Percentiles rank a stretch among this genome's conserved stretches.
phyloP scores from a whole-genome alignment of 2,888 invertebrate genomes.

The Amaurobius ferox region DNA sequence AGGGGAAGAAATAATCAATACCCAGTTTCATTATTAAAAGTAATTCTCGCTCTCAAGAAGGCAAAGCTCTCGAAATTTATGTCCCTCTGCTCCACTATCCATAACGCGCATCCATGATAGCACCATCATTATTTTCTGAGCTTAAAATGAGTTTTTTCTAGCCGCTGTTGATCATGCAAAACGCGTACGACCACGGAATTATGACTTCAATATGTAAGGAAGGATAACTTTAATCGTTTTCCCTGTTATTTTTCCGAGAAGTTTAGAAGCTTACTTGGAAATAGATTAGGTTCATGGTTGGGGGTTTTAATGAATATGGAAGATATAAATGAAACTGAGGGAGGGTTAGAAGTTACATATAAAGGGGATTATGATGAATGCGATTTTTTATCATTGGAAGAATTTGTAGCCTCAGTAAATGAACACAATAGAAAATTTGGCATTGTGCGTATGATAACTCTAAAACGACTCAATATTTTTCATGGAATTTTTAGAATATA shows the following conservation, averaged over 20 bases:
- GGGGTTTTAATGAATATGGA: not conserved
- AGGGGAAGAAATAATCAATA: not conserved
- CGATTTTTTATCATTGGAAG: too few species aligned
- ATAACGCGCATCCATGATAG: not conserved
- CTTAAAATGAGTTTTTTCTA: conserved; percentile 9
- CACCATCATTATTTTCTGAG: not conserved
- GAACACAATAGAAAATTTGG: too few species aligned
- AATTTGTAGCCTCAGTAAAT: too few species aligned
- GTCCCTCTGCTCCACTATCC: not conserved
- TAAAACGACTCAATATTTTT: too few species aligned
- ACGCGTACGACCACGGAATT: not conserved
- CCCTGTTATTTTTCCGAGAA: not conserved
- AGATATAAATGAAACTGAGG: not conserved
- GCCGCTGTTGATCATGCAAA: conserved; percentile 4
- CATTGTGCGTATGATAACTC: too few species aligned
- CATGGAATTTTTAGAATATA: too few species aligned
- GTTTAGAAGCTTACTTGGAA: not conserved
- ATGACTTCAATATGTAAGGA: not conserved
- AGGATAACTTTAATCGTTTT: conserved; percentile 5
- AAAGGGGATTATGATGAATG: not conserved
- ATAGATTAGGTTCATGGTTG: not conserved
- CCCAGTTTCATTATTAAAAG: conserved; percentile 14
- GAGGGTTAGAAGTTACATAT: not conserved
- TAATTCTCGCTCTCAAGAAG: not conserved
- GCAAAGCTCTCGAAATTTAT: conserved; percentile 6